Evolutionary conservation across 2,888 invertebrate species (phyloP).

Genomic region (Norana najaformis): DNA sequence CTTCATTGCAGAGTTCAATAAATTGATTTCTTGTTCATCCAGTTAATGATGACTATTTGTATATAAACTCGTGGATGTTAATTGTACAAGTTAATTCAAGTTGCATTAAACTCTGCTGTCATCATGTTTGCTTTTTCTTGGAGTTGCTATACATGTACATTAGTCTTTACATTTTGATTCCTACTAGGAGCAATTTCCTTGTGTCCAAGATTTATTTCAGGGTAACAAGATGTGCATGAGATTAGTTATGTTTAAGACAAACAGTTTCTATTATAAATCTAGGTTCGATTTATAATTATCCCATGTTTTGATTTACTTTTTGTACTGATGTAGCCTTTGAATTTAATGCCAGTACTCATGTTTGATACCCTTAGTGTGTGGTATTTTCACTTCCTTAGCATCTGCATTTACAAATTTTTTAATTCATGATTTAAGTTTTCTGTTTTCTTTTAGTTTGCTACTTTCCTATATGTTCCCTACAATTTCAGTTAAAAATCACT

Average conservation of each 20-base stretch:
- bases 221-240: background rate
- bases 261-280: background rate
- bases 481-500: background rate
- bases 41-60: background rate
- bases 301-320: conserved; percentile 14
- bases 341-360: background rate
- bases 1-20: background rate
- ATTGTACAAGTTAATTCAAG: conserved; percentile 2
- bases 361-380: background rate
- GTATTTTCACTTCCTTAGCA: background rate
- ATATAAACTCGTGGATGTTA: background rate
- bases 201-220: background rate
- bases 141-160: conserved; percentile 2
- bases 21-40: background rate
- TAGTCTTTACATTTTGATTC: background rate
- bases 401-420: background rate
- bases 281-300: background rate
- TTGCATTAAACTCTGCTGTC: conserved; percentile 13
- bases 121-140: background rate
- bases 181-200: background rate
- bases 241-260: background rate
- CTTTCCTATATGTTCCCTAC: background rate
- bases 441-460: background rate
- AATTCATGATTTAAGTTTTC: background rate
- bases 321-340: conserved; percentile 9